These are phyloP conservation scores for Sinopyrophorus schimmeli DNA, from an alignment of 2,888 invertebrate species.

Conservation along the genomic window DNA sequence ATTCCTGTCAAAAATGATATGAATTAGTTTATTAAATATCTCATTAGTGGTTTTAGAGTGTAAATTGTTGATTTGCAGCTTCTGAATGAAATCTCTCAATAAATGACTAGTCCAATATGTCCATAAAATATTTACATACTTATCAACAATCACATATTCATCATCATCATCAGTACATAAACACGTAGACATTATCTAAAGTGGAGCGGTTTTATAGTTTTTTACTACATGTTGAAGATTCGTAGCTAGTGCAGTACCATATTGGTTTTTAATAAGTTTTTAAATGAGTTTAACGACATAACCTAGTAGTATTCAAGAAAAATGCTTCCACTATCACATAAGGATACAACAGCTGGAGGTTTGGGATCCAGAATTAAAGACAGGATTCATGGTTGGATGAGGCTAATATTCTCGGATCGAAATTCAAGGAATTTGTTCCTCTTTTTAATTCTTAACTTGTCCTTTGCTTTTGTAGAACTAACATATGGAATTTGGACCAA, in stretches of 20 bases:
- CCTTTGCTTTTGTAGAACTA: constrained; percentile 96
- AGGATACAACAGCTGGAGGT: constrained; percentile 66
- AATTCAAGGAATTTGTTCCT: constrained; percentile 93
- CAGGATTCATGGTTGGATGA: constrained; percentile 74
- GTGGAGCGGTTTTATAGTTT: no score
- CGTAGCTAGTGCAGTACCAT: neutral
- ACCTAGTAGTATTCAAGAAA: constrained; percentile 39
- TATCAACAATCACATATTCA: no score
- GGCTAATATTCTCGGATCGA: constrained; percentile 89
- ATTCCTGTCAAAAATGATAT: no score
- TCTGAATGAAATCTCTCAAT: no score
- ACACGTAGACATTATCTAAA: no score
- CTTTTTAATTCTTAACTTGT: constrained; percentile 89
- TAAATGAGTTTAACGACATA: constrained; percentile 3
- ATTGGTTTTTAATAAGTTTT: neutral
- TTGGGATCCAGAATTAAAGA: constrained; percentile 70
- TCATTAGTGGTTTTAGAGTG: no score
- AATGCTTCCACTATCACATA: constrained; percentile 79
- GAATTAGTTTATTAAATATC: no score
- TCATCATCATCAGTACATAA: no score
- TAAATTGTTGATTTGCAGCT: no score
- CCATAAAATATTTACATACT: no score
- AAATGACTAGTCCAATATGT: no score
- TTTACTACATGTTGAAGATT: no score
- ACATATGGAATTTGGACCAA: constrained; percentile 90